Percentiles rank a stretch among this genome's conserved stretches.
phyloP scores from a whole-genome alignment of 2,113 vertebrate species.

The Ivindomyrus marchei region DNA sequence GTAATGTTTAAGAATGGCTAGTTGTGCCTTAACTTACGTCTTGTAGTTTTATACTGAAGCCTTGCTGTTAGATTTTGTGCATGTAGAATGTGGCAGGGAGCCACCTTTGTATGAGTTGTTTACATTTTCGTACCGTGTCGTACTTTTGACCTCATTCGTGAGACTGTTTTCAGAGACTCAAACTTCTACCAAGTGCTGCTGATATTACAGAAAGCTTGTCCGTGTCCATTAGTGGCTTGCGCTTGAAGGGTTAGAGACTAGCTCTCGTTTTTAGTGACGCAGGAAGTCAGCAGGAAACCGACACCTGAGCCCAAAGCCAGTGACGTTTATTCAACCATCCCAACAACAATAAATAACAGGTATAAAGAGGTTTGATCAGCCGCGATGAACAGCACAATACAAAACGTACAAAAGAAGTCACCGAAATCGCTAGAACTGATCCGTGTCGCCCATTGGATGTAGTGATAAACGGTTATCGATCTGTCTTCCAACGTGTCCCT shows the following conservation, averaged over 20 bases:
- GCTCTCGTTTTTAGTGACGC: not conserved
- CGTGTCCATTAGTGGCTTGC: not conserved
- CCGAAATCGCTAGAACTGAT: constrained; percentile 16
- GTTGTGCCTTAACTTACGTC: constrained; percentile 65
- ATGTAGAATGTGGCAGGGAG: not conserved
- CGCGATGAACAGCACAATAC: constrained; percentile 41
- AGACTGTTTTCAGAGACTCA: not conserved
- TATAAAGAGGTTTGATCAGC: constrained; percentile 24
- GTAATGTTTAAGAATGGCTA: constrained; percentile 54
- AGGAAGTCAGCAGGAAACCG: not conserved
- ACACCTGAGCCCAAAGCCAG: constrained; percentile 31
- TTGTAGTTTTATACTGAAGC: constrained; percentile 41
- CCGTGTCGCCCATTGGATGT: not conserved
- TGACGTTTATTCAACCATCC: constrained; percentile 40
- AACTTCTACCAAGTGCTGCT: not conserved
- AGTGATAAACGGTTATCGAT: not conserved
- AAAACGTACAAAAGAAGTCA: constrained; percentile 51
- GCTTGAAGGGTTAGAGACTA: not conserved
- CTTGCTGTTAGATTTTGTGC: constrained; percentile 24
- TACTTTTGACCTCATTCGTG: not conserved
- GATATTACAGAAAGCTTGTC: not conserved
- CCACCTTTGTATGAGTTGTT: constrained; percentile 2
- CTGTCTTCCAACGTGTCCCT: not conserved
- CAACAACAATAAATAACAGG: constrained; percentile 35
- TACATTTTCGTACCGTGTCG: constrained; percentile 14